These are phyloP conservation scores for Endomychus coccineus DNA, from an alignment of 2,888 invertebrate species.

Conservation along the genomic window DNA sequence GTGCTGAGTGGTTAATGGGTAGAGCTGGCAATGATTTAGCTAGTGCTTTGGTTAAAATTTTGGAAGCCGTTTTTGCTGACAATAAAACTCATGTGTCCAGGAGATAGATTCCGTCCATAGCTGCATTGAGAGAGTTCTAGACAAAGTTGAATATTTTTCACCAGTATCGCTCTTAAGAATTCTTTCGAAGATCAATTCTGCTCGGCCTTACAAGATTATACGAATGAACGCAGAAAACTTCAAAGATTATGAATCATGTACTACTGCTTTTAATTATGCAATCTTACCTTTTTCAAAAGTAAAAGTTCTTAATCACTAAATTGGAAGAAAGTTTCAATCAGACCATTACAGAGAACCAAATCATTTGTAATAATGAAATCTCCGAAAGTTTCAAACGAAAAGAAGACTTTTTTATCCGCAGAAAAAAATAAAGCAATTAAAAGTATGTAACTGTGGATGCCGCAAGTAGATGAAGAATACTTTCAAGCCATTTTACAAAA, in stretches of 20 bases:
- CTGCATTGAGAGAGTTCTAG: slow-evolving; percentile 15
- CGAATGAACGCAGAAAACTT: slow-evolving; percentile 14
- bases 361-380: too few relatives aligned
- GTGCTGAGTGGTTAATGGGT: slow-evolving; percentile 14
- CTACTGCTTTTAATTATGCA: slow-evolving; percentile 12
- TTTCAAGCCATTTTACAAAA: too few relatives aligned
- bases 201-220: slow-evolving; percentile 15
- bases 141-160: slow-evolving; percentile 18
- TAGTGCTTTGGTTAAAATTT: slow-evolving; percentile 23
- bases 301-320: slow-evolving; percentile 14
- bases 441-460: too few relatives aligned
- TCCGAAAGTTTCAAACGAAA: too few relatives aligned
- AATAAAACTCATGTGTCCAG: slow-evolving; percentile 22
- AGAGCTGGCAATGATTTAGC: slow-evolving; percentile 24
- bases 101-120: slow-evolving; percentile 24
- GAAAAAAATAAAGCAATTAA: too few relatives aligned
- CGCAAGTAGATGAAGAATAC: too few relatives aligned
- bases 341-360: too few relatives aligned
- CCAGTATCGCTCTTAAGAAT: slow-evolving; percentile 17
- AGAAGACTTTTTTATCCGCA: too few relatives aligned
- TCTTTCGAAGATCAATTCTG: slow-evolving; percentile 14
- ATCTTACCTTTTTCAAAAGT: slow-evolving; percentile 15
- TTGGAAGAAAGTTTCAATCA: too few relatives aligned
- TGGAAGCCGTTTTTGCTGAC: slow-evolving; percentile 18
- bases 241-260: too few relatives aligned